phyloP scores from a whole-genome alignment of 30 jellyfish, hydroid and myxozoan genomes.

The Sanderia malayensis region DNA sequence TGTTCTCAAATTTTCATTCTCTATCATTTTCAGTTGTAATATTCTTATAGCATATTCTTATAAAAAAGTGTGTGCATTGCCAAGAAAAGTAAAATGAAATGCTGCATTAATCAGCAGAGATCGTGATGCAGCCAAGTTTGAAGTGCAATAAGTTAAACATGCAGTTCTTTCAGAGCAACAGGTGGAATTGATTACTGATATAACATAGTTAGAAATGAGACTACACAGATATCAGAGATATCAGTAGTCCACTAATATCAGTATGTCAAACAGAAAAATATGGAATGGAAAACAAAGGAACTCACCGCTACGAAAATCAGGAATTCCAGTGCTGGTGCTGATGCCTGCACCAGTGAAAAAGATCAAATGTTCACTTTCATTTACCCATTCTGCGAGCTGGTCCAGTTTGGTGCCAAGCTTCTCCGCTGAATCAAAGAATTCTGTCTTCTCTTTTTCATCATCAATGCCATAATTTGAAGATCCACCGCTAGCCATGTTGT shows the following conservation, averaged over 20 bases:
- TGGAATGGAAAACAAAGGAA: background rate
- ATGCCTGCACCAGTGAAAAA: conserved; percentile 93
- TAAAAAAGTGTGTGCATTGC: no score
- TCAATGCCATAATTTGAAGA: conserved; percentile 47
- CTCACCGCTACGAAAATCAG: conserved; percentile 90
- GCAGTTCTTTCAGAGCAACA: no score
- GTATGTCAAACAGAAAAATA: background rate
- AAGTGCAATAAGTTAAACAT: no score
- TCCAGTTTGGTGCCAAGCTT: conserved; percentile 45
- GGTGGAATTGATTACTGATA: no score
- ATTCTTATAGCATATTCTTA: no score
- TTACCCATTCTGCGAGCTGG: conserved; percentile 68
- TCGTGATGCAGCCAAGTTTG: no score
- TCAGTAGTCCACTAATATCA: background rate
- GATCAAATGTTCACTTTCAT: conserved; percentile 51
- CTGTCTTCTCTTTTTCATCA: conserved; percentile 59
- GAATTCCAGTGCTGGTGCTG: conserved; percentile 93
- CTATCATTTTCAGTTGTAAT: no score
- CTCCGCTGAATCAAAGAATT: conserved; percentile 62
- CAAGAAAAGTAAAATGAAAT: no score
- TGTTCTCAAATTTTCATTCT: no score
- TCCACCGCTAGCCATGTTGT: conserved; percentile 60
- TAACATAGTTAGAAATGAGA: no score
- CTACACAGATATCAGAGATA: no score
- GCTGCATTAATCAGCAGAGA: no score